phyloP scores from a whole-genome alignment of 2,888 invertebrate species.

The Coleophora flavipennella region DNA sequence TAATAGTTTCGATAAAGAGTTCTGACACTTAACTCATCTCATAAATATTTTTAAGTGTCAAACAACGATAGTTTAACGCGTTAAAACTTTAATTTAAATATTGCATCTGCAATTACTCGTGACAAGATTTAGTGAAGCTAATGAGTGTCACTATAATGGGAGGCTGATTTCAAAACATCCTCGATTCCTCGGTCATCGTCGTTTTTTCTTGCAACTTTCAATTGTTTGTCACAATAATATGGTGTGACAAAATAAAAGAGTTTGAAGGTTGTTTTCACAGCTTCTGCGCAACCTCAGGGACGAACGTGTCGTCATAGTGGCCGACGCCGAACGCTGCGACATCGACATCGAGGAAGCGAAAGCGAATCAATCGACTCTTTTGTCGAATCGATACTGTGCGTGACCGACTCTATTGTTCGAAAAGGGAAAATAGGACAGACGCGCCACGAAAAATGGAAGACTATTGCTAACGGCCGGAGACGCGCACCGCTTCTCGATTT shows the following conservation, averaged over 20 bases:
- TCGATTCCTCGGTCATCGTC: not conserved
- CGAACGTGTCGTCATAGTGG: conserved; percentile 49
- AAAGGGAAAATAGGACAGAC: conserved; percentile 63
- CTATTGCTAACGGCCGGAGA: conserved; percentile 33
- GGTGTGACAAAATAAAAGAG: conserved; percentile 29
- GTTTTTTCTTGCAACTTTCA: conserved; percentile 1
- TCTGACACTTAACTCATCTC: conserved; percentile 17
- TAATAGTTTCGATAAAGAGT: conserved; percentile 26
- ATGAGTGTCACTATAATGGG: too few species aligned
- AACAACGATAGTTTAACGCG: not conserved
- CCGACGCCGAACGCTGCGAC: conserved; percentile 16
- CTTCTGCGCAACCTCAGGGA: conserved; percentile 44
- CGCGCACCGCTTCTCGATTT: conserved; percentile 41
- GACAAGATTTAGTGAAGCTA: too few species aligned
- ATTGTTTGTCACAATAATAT: conserved; percentile 4
- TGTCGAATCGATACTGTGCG: conserved; percentile 48
- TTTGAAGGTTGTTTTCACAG: conserved; percentile 38
- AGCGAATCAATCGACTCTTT: conserved; percentile 63
- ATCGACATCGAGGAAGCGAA: conserved; percentile 54
- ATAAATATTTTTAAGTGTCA: conserved; percentile 18
- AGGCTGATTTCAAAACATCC: too few species aligned
- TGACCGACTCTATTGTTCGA: conserved; percentile 67
- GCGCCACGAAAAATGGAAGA: conserved; percentile 53
- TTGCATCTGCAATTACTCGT: conserved; percentile 1
- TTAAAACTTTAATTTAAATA: conserved; percentile 28